Percentiles rank a stretch among this genome's conserved stretches.
Evolutionary conservation across 2,888 invertebrate species (phyloP).

Genomic region (Germaria angustata): DNA sequence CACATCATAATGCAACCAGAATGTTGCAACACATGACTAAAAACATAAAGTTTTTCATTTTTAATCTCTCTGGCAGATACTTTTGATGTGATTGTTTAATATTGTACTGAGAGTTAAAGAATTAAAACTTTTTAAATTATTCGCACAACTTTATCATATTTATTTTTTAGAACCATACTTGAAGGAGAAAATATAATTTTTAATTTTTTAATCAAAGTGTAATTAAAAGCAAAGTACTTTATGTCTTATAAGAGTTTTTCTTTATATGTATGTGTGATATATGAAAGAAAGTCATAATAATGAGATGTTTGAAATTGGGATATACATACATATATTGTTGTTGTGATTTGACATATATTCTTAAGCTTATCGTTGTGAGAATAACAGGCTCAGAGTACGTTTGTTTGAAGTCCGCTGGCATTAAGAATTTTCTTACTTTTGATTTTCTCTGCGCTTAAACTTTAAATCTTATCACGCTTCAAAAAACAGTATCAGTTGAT

Average conservation of each 20-base stretch:
- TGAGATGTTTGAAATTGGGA: too few species aligned
- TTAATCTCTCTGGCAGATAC: neutral
- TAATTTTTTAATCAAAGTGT: neutral
- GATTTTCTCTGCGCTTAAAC: too few species aligned
- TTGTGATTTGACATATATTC: too few species aligned
- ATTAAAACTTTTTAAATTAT: neutral
- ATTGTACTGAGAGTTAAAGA: neutral
- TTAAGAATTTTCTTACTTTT: too few species aligned
- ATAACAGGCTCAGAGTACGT: too few species aligned
- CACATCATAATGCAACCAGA: neutral
- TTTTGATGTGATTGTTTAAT: neutral
- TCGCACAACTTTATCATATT: neutral
- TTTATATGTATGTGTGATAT: too few species aligned
- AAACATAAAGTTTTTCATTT: neutral
- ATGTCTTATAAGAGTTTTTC: neutral
- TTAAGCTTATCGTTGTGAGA: too few species aligned
- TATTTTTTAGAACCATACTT: neutral
- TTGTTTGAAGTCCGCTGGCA: too few species aligned
- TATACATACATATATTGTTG: too few species aligned
- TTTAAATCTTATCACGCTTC: too few species aligned
- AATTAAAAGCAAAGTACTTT: neutral
- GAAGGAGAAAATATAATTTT: neutral
- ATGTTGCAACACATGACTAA: neutral
- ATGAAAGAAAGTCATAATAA: too few species aligned
- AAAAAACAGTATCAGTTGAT: too few species aligned